Evolutionary conservation across 2,888 invertebrate genomes (phyloP), one percentile per base, ranked within the genome.

Genomic region (Physocephala rufipes): DNA sequence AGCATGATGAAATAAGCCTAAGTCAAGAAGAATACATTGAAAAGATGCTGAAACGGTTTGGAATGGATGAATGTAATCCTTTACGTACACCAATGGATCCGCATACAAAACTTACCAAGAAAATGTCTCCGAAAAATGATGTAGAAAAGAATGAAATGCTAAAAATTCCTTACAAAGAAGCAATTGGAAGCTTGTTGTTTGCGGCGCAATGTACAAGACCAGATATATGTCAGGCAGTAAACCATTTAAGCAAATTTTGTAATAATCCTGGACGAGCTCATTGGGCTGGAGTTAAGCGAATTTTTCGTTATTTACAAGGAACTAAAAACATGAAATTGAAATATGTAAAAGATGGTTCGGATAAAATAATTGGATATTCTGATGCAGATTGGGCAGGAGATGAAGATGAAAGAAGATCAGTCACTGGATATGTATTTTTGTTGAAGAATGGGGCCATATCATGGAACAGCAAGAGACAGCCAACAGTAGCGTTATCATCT

Each of bases 111-210:
- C 51, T 74, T 2, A 28, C 70, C 1, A 16, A 61, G 7, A 65
- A 71, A 5, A 73, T 75, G 70, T 75, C 73, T 71, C 75, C 77
- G 19, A 55, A 43, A 16, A 65, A 63, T 36, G 73, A 75, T 12
- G 63, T 43, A 26, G 73, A 74, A 59, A 72, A 59, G 49, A 36
- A 73, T 24, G 53, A 68, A 58, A 76, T 74, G 75, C 58, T 53
- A 62, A 72, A 72, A 51, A 58, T 75, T 2, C 74, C 74, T 7
- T 76, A 76, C 58, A 67, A 73, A 70, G 51, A 76, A 64, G 74
- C 74, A 15, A 67, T 77, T 45, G 74, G 74, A 21, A 68, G 61
- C 16, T 58, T 73, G 55, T 58, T 76, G n/a, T 76, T 72, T 45
- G 71, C 74, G 21, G 74, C 74, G n/a, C 70, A 67, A 62, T 51